Percentiles rank a stretch among this genome's conserved stretches.
These are phyloP conservation scores for Heteromyza rotundicornis DNA, from an alignment of 2,888 invertebrate genomes.

Conservation along the genomic window DNA sequence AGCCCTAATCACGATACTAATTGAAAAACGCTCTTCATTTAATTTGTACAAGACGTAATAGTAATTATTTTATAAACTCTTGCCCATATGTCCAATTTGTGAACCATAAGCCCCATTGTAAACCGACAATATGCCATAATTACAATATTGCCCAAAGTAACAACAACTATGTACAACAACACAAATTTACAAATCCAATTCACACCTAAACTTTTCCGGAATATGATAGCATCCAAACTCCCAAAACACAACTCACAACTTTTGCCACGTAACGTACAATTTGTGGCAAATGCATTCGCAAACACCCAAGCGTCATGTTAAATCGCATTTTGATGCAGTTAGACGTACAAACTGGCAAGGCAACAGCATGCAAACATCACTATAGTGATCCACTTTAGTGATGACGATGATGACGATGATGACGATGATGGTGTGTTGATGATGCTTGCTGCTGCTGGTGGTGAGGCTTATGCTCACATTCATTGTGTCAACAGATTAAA, in stretches of 20 bases:
- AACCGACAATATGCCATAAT: no score
- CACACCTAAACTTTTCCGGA: neutral
- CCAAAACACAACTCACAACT: neutral
- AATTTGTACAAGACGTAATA: no score
- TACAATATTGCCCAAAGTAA: neutral
- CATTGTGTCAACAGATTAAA: constrained; percentile 5
- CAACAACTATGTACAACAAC: neutral
- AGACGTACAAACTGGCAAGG: neutral
- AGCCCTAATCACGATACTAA: no score
- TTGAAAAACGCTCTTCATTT: no score
- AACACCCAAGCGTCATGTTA: neutral
- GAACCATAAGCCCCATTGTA: no score
- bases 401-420: neutral
- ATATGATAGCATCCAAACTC: neutral
- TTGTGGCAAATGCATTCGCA: neutral
- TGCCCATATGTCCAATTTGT: no score
- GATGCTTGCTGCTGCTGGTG: neutral
- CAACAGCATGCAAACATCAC: neutral
- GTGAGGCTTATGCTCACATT: neutral
- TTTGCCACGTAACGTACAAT: neutral
- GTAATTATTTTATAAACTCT: no score
- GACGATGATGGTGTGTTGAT: neutral
- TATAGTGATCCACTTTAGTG: neutral
- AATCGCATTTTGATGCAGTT: neutral
- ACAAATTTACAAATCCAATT: neutral